These are phyloP conservation scores for Ailurus styani DNA, from an alignment of 2,113 vertebrate species.

Conservation along the genomic window DNA sequence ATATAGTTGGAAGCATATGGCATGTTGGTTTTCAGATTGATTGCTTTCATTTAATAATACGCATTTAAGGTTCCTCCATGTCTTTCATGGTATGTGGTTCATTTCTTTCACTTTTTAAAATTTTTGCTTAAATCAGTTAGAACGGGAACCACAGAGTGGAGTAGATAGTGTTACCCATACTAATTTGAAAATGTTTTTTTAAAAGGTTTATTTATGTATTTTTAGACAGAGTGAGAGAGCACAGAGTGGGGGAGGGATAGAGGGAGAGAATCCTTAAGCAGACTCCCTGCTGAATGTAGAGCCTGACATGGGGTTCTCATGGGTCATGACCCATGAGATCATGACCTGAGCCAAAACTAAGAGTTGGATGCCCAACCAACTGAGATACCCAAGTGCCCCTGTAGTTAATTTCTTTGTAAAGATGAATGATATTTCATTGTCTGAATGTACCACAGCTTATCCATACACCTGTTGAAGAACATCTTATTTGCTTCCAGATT, in stretches of 20 bases:
- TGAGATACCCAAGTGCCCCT: neutral
- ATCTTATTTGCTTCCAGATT: neutral
- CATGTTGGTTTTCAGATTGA: neutral
- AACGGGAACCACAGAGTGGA: neutral
- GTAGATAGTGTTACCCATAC: neutral
- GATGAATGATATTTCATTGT: neutral
- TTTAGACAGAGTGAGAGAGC: neutral
- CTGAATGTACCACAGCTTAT: neutral
- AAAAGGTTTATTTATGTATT: neutral
- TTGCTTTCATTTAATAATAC: neutral
- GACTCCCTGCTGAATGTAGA: neutral
- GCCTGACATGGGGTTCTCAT: neutral
- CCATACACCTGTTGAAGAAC: neutral
- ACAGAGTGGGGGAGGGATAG: neutral
- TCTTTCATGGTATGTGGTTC: neutral
- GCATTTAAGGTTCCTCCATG: neutral
- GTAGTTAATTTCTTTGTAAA: neutral
- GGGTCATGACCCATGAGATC: neutral
- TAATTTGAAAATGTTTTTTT: neutral
- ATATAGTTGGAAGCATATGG: neutral
- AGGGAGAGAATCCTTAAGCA: neutral
- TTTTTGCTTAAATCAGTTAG: neutral
- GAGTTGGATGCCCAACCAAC: neutral
- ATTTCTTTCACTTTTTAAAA: neutral
- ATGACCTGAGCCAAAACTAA: neutral